Evolutionary conservation across 2,797 vertebrate genomes (phyloP), one percentile per base, ranked within the genome.

Genomic region (Scomberomorus guttatus): DNA sequence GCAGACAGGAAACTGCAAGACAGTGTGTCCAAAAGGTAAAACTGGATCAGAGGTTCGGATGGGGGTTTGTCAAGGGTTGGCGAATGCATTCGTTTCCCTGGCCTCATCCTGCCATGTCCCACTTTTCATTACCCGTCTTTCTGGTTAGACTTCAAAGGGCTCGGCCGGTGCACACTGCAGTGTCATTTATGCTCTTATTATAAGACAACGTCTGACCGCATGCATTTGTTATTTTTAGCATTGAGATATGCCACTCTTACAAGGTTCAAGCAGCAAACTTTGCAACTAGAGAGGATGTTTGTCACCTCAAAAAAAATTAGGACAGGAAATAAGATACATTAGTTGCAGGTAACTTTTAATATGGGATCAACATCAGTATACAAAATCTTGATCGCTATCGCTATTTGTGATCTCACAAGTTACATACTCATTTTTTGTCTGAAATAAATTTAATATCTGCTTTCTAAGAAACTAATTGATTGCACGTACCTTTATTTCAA

Each of bases 111-210:
- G 79, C 76, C 89, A 65, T 76, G 90, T 84, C 84, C 89, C 84
- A 88, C 79, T 86, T 91, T 90, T 83, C 81, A 85, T 70, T 60
- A 74, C 75, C 66, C 22, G 18, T 83, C 82, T 79, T 72, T 72
- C 79, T 66, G 77, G 81, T 71, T 37, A 2, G 64, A 91, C 91
- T 91, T 93, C 91, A 93, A 92, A 94, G 88, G 55, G 14, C 44
- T 75, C 3, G 13, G 56, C 34, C 18, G 0, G 67, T 11, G 27
- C 51, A 52, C 51, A 22, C 72, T 68, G 70, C 32, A 69, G 72
- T 62, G 80, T 81, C 82, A 55, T 73, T 57, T 58, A 11, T 72
- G 69, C 54, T 72, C 83, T 86, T 75, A 84, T 88, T 75, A 66
- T 54, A 20, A 72, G 51, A 67, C 64, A 20, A 34, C 51, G 69